A percentile compares a stretch with the other conserved stretches of the same genome.
Evolutionary conservation across 2,888 invertebrate species (phyloP).

Genomic region (Metacarcinus magister): DNA sequence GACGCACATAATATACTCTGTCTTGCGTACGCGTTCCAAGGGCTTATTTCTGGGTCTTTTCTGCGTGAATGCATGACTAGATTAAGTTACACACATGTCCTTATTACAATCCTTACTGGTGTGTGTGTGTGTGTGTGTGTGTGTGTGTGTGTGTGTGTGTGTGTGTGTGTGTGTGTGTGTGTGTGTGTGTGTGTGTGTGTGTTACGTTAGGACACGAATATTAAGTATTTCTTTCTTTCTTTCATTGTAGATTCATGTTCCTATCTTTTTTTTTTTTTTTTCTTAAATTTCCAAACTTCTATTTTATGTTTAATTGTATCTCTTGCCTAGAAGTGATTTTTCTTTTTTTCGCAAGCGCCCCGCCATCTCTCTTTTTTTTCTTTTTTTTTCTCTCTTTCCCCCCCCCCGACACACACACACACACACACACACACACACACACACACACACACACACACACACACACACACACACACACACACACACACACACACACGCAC

Average conservation of each 20-base stretch:
- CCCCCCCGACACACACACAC: not conserved
- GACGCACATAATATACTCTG: not conserved
- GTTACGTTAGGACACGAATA: not conserved
- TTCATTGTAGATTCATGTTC: no score
- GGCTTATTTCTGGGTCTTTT: not conserved
- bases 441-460: not conserved
- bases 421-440: not conserved
- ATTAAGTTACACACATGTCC: no score
- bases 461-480: not conserved
- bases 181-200: not conserved
- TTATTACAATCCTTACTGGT: not conserved
- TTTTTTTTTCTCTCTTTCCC: no score
- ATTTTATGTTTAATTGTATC: no score
- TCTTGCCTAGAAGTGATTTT: no score
- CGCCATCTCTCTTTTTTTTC: no score
- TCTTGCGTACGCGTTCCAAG: not conserved
- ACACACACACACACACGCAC: not conserved
- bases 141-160: conserved; percentile 45
- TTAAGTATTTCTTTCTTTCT: no score
- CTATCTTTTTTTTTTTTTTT: no score
- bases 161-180: conserved; percentile 21
- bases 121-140: conserved; percentile 48
- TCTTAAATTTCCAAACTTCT: no score
- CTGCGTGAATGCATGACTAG: no score
- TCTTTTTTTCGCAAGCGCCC: no score